Percentiles rank a stretch among this genome's conserved stretches.
Conservation (phyloP, 2,888 invertebrate species). For the Epinotia bilunana region DNA sequence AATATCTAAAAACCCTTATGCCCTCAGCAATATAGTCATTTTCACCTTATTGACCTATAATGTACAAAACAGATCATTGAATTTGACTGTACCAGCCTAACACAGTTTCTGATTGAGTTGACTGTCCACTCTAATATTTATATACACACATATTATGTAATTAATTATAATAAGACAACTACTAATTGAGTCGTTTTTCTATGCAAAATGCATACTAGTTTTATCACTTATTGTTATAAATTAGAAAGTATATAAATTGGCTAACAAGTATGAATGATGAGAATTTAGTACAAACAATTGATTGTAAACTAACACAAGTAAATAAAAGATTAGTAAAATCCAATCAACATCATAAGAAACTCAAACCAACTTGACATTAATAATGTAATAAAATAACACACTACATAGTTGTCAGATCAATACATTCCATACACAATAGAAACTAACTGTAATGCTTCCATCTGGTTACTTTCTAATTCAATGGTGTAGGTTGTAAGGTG, state of each 20-base stretch:
- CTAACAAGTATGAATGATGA: not conserved
- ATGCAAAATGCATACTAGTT: no score
- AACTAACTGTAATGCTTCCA: conserved; percentile 27
- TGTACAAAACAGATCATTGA: no score
- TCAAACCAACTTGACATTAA: conserved; percentile 1
- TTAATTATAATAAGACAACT: no score
- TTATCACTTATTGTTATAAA: not conserved
- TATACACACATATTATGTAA: no score
- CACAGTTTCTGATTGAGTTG: no score
- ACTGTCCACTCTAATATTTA: no score
- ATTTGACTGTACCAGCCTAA: no score
- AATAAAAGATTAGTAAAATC: not conserved
- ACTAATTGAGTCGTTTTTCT: no score
- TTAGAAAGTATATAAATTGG: not conserved
- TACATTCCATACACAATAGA: conserved; percentile 32
- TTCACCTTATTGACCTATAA: no score
- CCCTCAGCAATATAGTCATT: no score
- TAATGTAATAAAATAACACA: conserved; percentile 18
- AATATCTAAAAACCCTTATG: no score
- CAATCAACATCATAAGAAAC: not conserved
- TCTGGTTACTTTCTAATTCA: conserved; percentile 34
- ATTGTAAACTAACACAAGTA: not conserved
- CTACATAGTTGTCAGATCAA: conserved; percentile 36
- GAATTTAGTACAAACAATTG: not conserved
- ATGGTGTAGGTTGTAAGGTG: not conserved